Conservation (phyloP, 53 echinoderm and acorn worm species). For the Glandiceps talaboti region DNA sequence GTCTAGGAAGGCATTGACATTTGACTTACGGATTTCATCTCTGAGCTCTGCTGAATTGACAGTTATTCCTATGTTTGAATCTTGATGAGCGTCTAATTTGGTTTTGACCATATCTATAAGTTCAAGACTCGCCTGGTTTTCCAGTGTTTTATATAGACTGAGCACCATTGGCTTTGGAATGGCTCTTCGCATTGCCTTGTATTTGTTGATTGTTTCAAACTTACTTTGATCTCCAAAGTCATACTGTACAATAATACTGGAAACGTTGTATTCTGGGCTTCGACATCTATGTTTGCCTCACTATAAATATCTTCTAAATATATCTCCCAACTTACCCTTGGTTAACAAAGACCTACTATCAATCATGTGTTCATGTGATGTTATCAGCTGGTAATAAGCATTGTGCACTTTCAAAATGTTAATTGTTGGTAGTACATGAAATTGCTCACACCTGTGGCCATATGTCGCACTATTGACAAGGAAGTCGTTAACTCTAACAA, state of each 20-base stretch:
- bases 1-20: background rate
- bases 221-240: background rate
- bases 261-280: background rate
- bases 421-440: background rate
- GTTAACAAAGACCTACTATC: background rate
- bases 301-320: background rate
- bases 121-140: background rate
- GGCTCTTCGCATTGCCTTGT: background rate
- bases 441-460: background rate
- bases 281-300: background rate
- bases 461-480: background rate
- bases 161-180: background rate
- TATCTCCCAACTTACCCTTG: background rate
- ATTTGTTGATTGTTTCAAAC: background rate
- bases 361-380: background rate
- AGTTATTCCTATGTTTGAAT: background rate
- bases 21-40: background rate
- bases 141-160: background rate
- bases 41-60: background rate
- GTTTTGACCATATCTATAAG: background rate
- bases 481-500: background rate
- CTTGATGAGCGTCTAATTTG: background rate
- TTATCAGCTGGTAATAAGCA: background rate
- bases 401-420: background rate
- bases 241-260: background rate